Conservation (phyloP, 1,140 invertebrate species). For the Rhagoletis zephyria region DNA sequence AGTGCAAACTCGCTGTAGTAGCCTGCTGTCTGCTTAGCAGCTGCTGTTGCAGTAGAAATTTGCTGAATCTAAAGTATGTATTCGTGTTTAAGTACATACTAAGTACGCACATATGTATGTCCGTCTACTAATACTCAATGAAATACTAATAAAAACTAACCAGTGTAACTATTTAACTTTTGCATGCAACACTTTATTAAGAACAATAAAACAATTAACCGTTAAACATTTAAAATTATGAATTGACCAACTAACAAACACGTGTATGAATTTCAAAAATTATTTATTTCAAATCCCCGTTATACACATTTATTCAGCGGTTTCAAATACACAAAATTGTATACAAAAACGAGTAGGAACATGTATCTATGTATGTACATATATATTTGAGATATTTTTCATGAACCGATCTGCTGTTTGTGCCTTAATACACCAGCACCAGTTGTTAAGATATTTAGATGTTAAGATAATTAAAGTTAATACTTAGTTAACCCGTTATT, state of each 20-base stretch:
- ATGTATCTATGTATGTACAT: background rate
- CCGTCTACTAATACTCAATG: background rate
- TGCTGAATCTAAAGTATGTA: background rate
- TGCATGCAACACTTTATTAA: constrained; percentile 41
- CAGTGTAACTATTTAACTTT: background rate
- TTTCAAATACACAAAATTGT: background rate
- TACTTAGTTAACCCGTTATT: no score
- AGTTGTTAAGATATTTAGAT: no score
- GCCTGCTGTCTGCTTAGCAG: background rate
- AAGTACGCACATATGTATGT: no score
- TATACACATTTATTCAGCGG: background rate
- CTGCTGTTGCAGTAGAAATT: background rate
- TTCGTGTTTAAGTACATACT: background rate
- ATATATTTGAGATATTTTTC: background rate
- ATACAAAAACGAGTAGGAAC: background rate
- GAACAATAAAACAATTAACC: constrained; percentile 40
- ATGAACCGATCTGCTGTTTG: no score
- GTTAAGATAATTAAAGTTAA: no score
- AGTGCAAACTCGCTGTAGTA: background rate
- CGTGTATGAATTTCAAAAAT: background rate
- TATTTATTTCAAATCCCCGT: background rate
- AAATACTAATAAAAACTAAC: background rate
- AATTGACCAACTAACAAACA: background rate
- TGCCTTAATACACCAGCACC: no score
- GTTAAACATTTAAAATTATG: background rate